Base-by-base conservation (phyloP, 2,797 vertebrate genomes). In the Passerculus sandwichensis region DNA sequence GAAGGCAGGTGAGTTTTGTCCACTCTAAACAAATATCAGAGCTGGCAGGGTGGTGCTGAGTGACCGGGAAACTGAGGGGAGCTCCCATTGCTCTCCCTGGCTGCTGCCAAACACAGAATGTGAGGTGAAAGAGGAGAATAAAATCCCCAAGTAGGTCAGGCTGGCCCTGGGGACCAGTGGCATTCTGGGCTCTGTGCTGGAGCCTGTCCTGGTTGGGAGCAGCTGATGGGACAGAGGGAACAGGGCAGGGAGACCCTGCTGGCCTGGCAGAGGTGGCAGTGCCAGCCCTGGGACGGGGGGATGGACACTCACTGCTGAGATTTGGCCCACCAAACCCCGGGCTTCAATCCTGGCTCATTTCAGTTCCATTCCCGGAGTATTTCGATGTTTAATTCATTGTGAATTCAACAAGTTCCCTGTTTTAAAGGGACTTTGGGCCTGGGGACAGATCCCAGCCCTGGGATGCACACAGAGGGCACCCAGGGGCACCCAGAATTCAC, bases 221-320 rank as follows among this genome's bases (percentile, higher is more conserved):
- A 75, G 69, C 44, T 54, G 44, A 0, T 15, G 79, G 74, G 50
- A 25, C 60, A 15, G 40, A 15, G 64, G 38, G 6, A n/a, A 4
- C 2, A 4, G 88, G 13, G 72, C 62, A 40, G 34, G 45, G 71
- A 4, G 20, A 13, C 17, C 66, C 47, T 17, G 27, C 47, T 23
- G 85, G 44, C 0, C 32, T 5, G 72, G 38, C 65, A 38, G 48
- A 42, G 54, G 67, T 8, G 71, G 3, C 34, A 0, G 16, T 42
- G 59, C 62, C 36, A 22, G 6, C 1, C 0, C 1, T 4, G 47
- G 62, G 50, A 7, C 67, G 5, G 0, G 19, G 19, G 0, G 19
- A 1, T 0, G 6, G 0, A 6, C 27, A 1, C 40, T 7, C 15
- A 0, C 3, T 16, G 5, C 60, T 32, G n/a, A 11, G 10, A 5